Evolutionary conservation across 2,113 vertebrate species (phyloP).

Genomic region (Malaclemys terrapin): DNA sequence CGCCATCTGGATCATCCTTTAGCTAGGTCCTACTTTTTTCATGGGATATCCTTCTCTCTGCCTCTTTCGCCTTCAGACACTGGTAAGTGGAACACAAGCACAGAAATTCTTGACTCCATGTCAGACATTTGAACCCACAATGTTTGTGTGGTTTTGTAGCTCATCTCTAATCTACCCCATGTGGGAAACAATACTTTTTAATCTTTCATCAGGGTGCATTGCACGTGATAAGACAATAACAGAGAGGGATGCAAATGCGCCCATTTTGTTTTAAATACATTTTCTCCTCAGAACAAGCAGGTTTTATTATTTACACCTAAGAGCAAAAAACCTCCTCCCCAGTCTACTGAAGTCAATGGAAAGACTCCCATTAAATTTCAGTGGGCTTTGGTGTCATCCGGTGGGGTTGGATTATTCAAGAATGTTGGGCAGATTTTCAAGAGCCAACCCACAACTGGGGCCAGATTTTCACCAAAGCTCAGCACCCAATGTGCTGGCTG

Average conservation of each 20-base stretch:
- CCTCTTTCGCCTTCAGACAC: neutral
- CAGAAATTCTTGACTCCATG: neutral
- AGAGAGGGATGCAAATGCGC: fast-evolving
- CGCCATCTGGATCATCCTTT: neutral
- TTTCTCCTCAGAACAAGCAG: conserved; percentile 24
- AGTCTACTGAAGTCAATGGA: conserved; percentile 16
- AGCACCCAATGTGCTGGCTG: neutral
- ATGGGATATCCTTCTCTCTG: neutral
- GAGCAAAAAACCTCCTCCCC: conserved; percentile 47
- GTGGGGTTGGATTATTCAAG: neutral
- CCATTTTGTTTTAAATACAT: conserved; percentile 44
- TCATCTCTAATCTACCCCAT: neutral
- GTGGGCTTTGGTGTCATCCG: neutral
- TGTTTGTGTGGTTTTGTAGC: fast-evolving
- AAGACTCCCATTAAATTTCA: conserved; percentile 49
- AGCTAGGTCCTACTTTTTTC: neutral
- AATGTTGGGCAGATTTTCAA: conserved; percentile 50
- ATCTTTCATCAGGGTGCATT: fast-evolving
- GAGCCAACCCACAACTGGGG: conserved; percentile 38
- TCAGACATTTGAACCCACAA: neutral
- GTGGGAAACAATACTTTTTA: neutral
- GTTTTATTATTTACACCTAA: neutral
- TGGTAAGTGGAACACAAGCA: neutral
- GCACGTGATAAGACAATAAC: neutral
- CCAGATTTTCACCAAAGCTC: conserved; percentile 41